Base-by-base conservation (phyloP, 2,797 vertebrate species). In the Coccyzus lansbergi region DNA sequence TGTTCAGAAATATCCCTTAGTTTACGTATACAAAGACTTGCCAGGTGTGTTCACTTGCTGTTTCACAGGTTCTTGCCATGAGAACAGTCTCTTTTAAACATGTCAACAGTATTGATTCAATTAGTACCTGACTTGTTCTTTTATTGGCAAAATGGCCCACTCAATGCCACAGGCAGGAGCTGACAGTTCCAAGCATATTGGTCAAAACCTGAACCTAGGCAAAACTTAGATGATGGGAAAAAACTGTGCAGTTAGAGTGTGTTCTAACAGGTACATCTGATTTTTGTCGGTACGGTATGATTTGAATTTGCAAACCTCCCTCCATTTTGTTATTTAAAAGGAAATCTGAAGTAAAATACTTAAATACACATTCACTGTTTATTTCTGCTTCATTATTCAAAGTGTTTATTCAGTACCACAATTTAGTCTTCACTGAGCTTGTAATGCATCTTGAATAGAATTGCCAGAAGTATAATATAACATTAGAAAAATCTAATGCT, bases 401-500 rank as follows among this genome's bases (percentile, higher is more conserved):
- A 84, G 28, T 87, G 67, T 74, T 90, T 95, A 90, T 95, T 97
- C 78, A 93, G 64, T 88, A 88, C 56, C 58, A 65, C 26, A 89
- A 83, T 96, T 96, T 92, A 82, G 84, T 80, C 65, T 93, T 97
- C 90, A 93, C 29, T 91, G 76, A 96, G 85, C 64, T 94, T 94
- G 31, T 83, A 95, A 69, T 92, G 89, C 13, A n/a, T 53, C 91
- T 91, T 78, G 64, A 88, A 91, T 71, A 82, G 88, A 95, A 95
- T 94, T 95, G 83, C 90, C 87, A 63, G 83, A 90, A 68, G 42
- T 92, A 52, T 94, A 86, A 96, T 90, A 94, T 56, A 93, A 55
- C 71, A 90, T 96, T 95, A 97, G 85, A 88, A 83, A 38, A 94
- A 75, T 91, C 67, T 94, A 93, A 92, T 90, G 75, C 44, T 97